Evolutionary conservation across 2,888 invertebrate species (phyloP), one percentile per base, ranked within the genome.

Genomic region (Zelleria hepariella): DNA sequence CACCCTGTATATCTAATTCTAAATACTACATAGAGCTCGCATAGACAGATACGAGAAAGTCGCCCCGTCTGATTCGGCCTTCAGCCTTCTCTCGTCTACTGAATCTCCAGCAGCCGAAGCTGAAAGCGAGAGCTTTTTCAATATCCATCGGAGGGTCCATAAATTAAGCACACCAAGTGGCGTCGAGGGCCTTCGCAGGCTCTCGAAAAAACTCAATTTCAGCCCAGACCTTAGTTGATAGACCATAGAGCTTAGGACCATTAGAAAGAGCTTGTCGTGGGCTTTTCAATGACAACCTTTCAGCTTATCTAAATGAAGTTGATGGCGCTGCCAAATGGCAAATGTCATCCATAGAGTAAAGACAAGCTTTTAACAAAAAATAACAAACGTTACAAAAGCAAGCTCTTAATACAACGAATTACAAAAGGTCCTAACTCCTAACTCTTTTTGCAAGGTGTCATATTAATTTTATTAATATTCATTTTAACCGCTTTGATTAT

Each of bases 101-200:
- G n/a, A 42, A 42, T 15, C 32, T 10, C 32, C 15, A 5, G 32
- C 32, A 42, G 51, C 51, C 23, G 20, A 51, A 53, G 25, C 24
- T n/a, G 25, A n/a, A n/a, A 53, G 24, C 25, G 55, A 27, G 21
- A 68, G 67, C 67, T 71, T 73, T 76, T 76, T 71, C 77, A 78
- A 78, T 79, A 78, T 74, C 70, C 68, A 63, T 62, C 68, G 27
- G 63, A 67, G 80, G 78, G 79, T 80, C 71, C 79, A 80, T 80
- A 80, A 80, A 80, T 80, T 80, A 80, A 69, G 71, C 68, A 64
- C 58, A 56, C 61, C 55, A 57, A 59, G 62, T 25, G 55, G 32
- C 23, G 55, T 18, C 20, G 18, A 47, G 47, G 42, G 47, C 23
- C 42, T 56, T 32, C 21, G 47, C 48, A 18, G 62, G 66, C 63